Evolutionary conservation across 2,888 invertebrate genomes (phyloP), one percentile per base, ranked within the genome.

Genomic region (Eupithecia exiguata): DNA sequence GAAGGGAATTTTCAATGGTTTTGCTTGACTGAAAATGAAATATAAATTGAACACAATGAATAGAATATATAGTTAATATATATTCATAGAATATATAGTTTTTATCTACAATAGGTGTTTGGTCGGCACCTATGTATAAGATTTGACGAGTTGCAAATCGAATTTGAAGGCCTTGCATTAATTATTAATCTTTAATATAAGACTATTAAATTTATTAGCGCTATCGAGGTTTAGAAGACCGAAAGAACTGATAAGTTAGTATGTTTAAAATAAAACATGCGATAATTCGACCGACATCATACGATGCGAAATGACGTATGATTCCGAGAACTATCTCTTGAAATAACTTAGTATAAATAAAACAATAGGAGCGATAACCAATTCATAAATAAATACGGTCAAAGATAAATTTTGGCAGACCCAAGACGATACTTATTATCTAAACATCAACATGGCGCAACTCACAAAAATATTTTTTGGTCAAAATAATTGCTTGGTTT

Each of bases 271-370:
- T n/a, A 65, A 69, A 75, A 61, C 75, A 71, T 58, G 35, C 49
- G 38, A 30, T 35, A 36, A 65, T 65, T 65, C n/a, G 43, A 68
- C 74, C 10, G 43, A 70, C 71, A 76, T 74, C 76, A 72, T 68
- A 36, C 76, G 76, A 76, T 76, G 74, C 68, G 18, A 38, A 68
- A 16, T 76, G 63, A 65, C 63, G 36, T 36, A 16, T 4, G 36
- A 63, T 63, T 3, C 16, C 10, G 36, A 63, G 30, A 7, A 62
- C 35, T 49, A 49, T 18, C 35, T 30, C 35, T 63, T 63, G 62
- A 62, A 49, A 53, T 53, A 58, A 25, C 21, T 58, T 12, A 58
- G 25, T 25, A 58, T 25, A 53, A 53, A 53, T 53, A 58, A 58
- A 25, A 58, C 25, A 58, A 58, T 58, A 3, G 6, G 9, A 53